Evolutionary conservation across 1,140 invertebrate species (phyloP), one percentile per base, ranked within the genome.

Genomic region (Drosophila auraria): DNA sequence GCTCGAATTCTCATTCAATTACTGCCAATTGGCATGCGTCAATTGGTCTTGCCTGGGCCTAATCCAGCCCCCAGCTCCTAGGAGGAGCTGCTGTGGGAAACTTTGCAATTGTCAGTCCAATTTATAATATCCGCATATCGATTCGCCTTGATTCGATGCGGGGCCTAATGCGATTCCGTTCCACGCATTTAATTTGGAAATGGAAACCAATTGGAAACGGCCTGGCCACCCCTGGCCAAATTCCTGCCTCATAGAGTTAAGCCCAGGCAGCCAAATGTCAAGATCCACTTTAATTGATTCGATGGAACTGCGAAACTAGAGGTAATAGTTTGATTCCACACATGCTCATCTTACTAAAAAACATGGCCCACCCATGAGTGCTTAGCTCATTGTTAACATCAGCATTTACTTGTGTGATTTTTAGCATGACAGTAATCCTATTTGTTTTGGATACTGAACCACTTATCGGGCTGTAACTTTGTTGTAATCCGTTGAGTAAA

Each of bases 1-100:
- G 53, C 66, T 59, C 36, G 60, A 45, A 59, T 76, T 59, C 47
- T 23, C 40, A 65, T 65, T 76, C 72, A 65, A 66, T 66, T 77
- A 76, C 38, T 12, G 61, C 20, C 73, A 76, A 76, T 74, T 58
- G 72, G 51, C 72, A 71, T 73, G 42, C 57, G 38, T 59, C 62
- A 70, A 70, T 54, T 70, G 70, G 65, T 45, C 14, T 47, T 20
- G 61, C 14, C 58, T n/a, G 15, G n/a, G 30, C 45, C 27, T n/a
- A 49, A 38, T 64, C 61, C 36, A 5, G 0, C 3, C 23, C 15
- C 30, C n/a, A 2, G 15, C 23, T 30, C 30, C 53, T 36, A 6
- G 6, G 33, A 36, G 30, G 30, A 33, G 25, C 27, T n/a, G 25
- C 45, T 5, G 25, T 60, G 49, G n/a, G 36, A 30, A 47, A 30